Evolutionary conservation across 2,888 invertebrate genomes (phyloP), one percentile per base, ranked within the genome.

Genomic region (Trissolcus japonicus): DNA sequence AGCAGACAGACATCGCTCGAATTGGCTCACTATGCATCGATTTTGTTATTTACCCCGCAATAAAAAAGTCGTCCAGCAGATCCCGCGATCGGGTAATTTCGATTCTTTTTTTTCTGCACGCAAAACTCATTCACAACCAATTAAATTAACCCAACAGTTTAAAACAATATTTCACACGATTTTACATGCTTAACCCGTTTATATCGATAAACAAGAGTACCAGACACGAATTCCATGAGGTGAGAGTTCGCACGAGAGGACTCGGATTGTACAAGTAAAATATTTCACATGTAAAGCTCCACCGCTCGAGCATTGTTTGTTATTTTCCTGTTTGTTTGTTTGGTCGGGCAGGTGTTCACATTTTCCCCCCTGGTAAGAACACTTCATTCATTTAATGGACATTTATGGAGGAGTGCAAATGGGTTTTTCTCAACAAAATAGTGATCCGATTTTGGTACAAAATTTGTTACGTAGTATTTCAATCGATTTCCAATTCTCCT

Each of bases 1-100:
- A 71, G 71, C 71, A 71, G 61, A 71, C 56, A 61, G 62, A 67
- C 76, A 53, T 57, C 43, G 62, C 40, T 21, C 51, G 59, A 74
- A 74, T 53, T 16, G 57, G 61, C 29, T 63, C 14, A 61, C 51
- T 46, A 40, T 73, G 63, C 54, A 63, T 63, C 46, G 48, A 41
- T 21, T 63, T 67, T 57, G 61, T 61, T 56, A 57, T 54, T 66
- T 57, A 73, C 41, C 46, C 29, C 40, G 50, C 48, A 29, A 56
- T 46, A 19, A 65, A 65, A 56, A 16, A 25, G 13, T 13, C n/a
- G n/a, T 43, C 21, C 35, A 6, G 17, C 16, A 0, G 63, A 46
- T 41, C 3, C 11, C 17, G 29, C 29, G 7, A 29, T 4, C 1
- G 29, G 29, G 29, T 29, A 29, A 4, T 29, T 29, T 29, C 29